Evolutionary conservation across 2,888 invertebrate species (phyloP).

Genomic region (Cryptophagus acutangulus): DNA sequence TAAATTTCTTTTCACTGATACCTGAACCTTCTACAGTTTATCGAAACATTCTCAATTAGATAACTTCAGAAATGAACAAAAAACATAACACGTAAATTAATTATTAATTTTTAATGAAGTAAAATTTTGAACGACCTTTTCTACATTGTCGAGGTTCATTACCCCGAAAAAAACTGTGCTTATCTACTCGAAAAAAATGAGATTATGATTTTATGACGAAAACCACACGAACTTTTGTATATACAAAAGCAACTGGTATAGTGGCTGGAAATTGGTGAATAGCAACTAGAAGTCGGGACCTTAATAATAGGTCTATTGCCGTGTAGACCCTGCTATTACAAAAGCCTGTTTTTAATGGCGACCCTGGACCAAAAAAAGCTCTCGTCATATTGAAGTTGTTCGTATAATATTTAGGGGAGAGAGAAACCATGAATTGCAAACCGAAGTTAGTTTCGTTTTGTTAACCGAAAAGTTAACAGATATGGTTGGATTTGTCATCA

Average conservation of each 20-base stretch:
- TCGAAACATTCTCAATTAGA: no score
- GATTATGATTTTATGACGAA: constrained; percentile 1
- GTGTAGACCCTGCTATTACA: constrained; percentile 40
- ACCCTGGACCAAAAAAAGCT: constrained; percentile 41
- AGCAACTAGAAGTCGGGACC: constrained; percentile 12
- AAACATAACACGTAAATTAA: no score
- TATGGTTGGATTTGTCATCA: no score
- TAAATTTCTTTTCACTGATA: constrained; percentile 39
- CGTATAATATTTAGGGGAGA: constrained; percentile 40
- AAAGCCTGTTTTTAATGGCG: constrained; percentile 49
- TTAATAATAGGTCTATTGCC: constrained; percentile 44
- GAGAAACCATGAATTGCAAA: constrained; percentile 30
- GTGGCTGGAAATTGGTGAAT: constrained; percentile 5
- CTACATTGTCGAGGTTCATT: no score
- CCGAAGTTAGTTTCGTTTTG: constrained; percentile 40
- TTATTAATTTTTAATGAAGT: no score
- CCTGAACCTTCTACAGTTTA: constrained; percentile 26
- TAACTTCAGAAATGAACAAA: no score
- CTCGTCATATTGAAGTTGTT: no score
- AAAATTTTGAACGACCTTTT: no score
- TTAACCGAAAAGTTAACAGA: constrained; percentile 38
- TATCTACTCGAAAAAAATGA: background rate
- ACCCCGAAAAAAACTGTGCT: no score
- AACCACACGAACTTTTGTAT: background rate
- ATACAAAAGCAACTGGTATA: constrained; percentile 7